phyloP scores from a whole-genome alignment of 2,797 vertebrate genomes.

The Pitangus sulphuratus region DNA sequence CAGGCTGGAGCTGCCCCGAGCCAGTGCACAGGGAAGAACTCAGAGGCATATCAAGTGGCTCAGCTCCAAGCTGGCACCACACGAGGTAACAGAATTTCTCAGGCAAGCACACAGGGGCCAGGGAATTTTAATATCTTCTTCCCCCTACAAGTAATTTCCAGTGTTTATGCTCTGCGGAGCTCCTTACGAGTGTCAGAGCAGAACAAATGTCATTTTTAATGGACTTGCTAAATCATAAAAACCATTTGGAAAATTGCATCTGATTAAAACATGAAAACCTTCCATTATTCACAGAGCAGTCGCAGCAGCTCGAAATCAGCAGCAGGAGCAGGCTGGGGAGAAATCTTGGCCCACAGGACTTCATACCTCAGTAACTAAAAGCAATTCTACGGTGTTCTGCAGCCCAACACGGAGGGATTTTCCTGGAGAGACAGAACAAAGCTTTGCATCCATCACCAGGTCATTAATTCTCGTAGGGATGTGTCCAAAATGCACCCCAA shows the following conservation, averaged over 20 bases:
- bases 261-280: slow-evolving; percentile 78
- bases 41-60: slow-evolving; percentile 3
- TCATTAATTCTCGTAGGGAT: slow-evolving; percentile 34
- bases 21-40: neutral
- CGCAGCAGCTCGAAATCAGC: neutral
- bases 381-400: neutral
- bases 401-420: neutral
- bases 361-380: neutral
- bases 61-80: slow-evolving; percentile 48
- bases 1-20: slow-evolving; percentile 23
- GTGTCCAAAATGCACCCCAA: neutral
- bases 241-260: slow-evolving; percentile 77
- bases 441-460: slow-evolving; percentile 1
- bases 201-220: slow-evolving; percentile 83
- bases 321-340: neutral
- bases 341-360: slow-evolving; percentile 1
- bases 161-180: slow-evolving; percentile 79
- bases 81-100: slow-evolving; percentile 55
- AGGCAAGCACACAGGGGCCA: slow-evolving; percentile 53
- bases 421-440: neutral
- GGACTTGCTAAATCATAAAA: slow-evolving; percentile 83
- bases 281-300: slow-evolving; percentile 72
- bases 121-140: slow-evolving; percentile 79
- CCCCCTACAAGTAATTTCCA: slow-evolving; percentile 77
- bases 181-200: slow-evolving; percentile 78